Percentiles rank a stretch among this genome's conserved stretches.
phyloP scores from a whole-genome alignment of 2,888 invertebrate species.

The Drosophila tripunctata region DNA sequence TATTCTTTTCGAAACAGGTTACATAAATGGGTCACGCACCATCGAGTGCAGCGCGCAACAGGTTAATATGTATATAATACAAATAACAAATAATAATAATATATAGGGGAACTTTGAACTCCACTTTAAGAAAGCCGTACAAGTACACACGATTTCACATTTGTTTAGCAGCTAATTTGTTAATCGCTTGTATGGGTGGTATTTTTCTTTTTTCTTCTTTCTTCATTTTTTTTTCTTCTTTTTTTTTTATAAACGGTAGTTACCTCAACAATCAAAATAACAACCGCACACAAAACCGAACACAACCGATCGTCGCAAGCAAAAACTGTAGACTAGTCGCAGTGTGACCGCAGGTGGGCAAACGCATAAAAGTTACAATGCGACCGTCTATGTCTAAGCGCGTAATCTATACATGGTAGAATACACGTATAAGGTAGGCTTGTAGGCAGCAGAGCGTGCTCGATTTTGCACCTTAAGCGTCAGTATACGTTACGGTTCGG shows the following conservation, averaged over 20 bases:
- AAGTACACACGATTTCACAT: slow-evolving; percentile 28
- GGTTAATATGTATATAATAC: no score
- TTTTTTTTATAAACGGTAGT: slow-evolving; percentile 40
- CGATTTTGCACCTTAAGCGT: no score
- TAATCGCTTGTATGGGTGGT: slow-evolving; percentile 32
- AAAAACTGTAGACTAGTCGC: slow-evolving; percentile 42
- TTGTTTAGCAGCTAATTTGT: slow-evolving; percentile 35
- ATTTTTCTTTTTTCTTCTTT: slow-evolving; percentile 12
- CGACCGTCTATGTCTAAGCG: slow-evolving; percentile 12
- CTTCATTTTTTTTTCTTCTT: background rate
- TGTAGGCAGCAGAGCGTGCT: no score
- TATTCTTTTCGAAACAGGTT: slow-evolving; percentile 80
- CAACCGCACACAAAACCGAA: slow-evolving; percentile 45
- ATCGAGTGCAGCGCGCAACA: slow-evolving; percentile 77
- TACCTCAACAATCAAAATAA: slow-evolving; percentile 55
- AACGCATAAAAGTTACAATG: slow-evolving; percentile 7
- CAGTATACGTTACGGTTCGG: no score
- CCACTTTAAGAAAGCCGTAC: slow-evolving; percentile 24
- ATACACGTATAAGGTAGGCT: no score
- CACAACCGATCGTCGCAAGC: slow-evolving; percentile 62
- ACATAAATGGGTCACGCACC: slow-evolving; percentile 82
- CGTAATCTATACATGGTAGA: background rate
- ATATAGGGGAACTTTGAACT: slow-evolving; percentile 17
- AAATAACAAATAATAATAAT: no score
- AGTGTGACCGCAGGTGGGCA: slow-evolving; percentile 19